Percentiles rank a stretch among this genome's conserved stretches.
Evolutionary conservation across 2,888 invertebrate species (phyloP).

Genomic region (Papilio elwesi): DNA sequence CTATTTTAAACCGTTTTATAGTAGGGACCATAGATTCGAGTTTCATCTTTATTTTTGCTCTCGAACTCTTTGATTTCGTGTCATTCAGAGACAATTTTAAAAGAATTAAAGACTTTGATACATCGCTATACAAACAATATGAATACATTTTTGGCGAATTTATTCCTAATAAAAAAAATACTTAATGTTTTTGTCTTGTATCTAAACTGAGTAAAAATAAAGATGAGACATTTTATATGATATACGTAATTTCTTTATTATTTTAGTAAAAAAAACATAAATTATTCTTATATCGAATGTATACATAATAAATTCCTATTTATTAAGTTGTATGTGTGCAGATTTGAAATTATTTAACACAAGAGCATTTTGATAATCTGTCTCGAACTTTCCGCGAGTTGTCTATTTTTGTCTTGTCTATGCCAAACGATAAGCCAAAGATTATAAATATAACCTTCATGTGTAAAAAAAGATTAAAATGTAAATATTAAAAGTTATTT

Average conservation of each 20-base stretch:
- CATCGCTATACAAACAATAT: constrained; percentile 21
- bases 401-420: constrained; percentile 60
- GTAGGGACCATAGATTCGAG: constrained; percentile 79
- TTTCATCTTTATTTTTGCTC: constrained; percentile 64
- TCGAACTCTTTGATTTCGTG: background rate
- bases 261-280: constrained; percentile 55
- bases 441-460: constrained; percentile 54
- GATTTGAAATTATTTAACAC: constrained; percentile 53
- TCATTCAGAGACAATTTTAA: constrained; percentile 35
- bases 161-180: background rate
- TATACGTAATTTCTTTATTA: constrained; percentile 60
- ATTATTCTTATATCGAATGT: constrained; percentile 69
- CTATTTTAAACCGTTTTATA: constrained; percentile 65
- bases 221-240: constrained; percentile 64
- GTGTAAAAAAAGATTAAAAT: constrained; percentile 43
- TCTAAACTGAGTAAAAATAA: constrained; percentile 56
- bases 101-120: constrained; percentile 35
- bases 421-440: constrained; percentile 81
- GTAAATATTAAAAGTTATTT: constrained; percentile 40
- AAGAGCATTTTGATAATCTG: constrained; percentile 57
- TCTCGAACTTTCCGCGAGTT: constrained; percentile 40
- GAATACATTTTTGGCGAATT: background rate
- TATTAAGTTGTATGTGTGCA: constrained; percentile 53
- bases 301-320: constrained; percentile 58
- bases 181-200: constrained; percentile 20